Base-by-base conservation (phyloP, 2,797 vertebrate genomes). In the Crypturellus tataupa region DNA sequence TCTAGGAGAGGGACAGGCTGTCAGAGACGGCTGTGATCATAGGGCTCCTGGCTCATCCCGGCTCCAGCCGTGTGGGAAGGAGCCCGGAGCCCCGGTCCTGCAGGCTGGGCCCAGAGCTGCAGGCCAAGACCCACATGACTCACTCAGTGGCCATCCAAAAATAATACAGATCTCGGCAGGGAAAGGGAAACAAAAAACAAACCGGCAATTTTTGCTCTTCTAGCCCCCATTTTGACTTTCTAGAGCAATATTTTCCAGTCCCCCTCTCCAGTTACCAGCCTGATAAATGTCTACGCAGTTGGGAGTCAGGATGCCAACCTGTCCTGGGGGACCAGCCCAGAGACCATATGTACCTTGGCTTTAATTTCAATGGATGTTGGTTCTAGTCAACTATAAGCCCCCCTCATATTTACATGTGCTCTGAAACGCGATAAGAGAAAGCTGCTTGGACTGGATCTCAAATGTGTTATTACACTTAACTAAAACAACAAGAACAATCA, bases 81-180 rank as follows among this genome's bases (percentile, higher is more conserved):
- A 65, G 46, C 65, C 35, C 12, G 42, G 19, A 58, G 10, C 10
- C 12, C 42, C 51, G n/a, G n/a, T 51, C 79, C 63, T 63, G 39
- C 31, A 40, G 64, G 9, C 39, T 35, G 76, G 51, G 18, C 35
- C 47, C 68, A 49, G n/a, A 82, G 49, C 62, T 40, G 12, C 1
- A 73, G 39, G 92, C 89, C 92, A 92, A 85, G 71, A 87, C 58
- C 78, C 76, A 87, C 70, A 67, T 29, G 55, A 31, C 53, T 55
- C 53, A 55, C 29, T 56, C 53, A 59, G 9, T 1, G 6, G 53
- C n/a, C 46, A 42, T 81, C 94, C 79, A 87, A 89, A 78, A 84
- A 67, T 59, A 91, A 84, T 24, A 89, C 9, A 59, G 47, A 59
- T 10, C 42, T 67, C 62, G 65, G 24, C 59, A 75, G 58, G 29